Evolutionary conservation across 2,888 invertebrate species (phyloP).

Genomic region (Drosophila birchii): DNA sequence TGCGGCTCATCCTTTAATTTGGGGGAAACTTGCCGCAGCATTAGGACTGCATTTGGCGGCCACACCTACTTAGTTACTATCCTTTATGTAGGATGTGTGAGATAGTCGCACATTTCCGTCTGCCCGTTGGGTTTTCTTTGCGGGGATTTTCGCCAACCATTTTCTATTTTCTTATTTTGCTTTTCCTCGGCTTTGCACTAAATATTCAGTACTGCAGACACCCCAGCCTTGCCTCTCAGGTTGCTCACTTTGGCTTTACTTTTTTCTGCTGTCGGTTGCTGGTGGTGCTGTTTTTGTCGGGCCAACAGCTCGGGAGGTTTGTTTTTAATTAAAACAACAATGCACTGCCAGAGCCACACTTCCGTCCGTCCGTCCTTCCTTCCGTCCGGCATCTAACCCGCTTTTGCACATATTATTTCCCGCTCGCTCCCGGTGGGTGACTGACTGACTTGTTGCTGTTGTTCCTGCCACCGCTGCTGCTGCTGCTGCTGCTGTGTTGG

Average conservation of each 20-base stretch:
- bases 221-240: slow-evolving; percentile 39
- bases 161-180: slow-evolving; percentile 15
- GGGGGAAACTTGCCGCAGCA: slow-evolving; percentile 51
- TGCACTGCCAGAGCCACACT: slow-evolving; percentile 52
- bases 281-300: slow-evolving; percentile 37
- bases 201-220: slow-evolving; percentile 67
- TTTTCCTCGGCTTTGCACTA: slow-evolving; percentile 53
- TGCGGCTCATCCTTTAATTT: slow-evolving; percentile 53
- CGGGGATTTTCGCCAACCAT: slow-evolving; percentile 28
- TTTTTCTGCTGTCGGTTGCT: slow-evolving; percentile 21
- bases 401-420: slow-evolving; percentile 47
- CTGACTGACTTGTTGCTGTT: slow-evolving; percentile 54
- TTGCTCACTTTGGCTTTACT: slow-evolving; percentile 55
- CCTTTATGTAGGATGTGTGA: neutral
- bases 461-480: slow-evolving; percentile 13
- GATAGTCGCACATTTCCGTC: slow-evolving; percentile 55
- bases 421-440: slow-evolving; percentile 37
- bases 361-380: slow-evolving; percentile 15
- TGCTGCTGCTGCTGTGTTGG: slow-evolving; percentile 34
- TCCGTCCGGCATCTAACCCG: slow-evolving; percentile 28
- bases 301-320: slow-evolving; percentile 60
- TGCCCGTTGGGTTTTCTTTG: slow-evolving; percentile 52
- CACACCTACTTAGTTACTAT: slow-evolving; percentile 10
- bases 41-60: slow-evolving; percentile 51
- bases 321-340: slow-evolving; percentile 79